Evolutionary conservation across 2,888 invertebrate genomes (phyloP).

Genomic region (Synergus gifuensis): DNA sequence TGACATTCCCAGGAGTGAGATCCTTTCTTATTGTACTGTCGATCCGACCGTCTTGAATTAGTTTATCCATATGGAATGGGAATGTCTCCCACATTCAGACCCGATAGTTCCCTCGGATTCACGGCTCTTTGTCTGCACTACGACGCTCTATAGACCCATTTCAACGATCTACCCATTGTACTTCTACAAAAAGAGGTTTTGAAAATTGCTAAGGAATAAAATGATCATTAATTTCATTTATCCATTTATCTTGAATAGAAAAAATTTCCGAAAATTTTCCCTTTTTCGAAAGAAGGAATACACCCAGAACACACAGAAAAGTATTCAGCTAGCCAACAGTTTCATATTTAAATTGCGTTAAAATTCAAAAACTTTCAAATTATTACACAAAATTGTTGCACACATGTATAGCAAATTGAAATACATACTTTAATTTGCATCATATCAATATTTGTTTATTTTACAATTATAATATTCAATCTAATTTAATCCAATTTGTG

Average conservation of each 20-base stretch:
- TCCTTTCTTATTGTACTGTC: slow-evolving; percentile 56
- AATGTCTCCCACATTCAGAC: slow-evolving; percentile 55
- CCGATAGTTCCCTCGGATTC: slow-evolving; percentile 29
- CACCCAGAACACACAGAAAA: too few relatives aligned
- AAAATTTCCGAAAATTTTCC: not conserved
- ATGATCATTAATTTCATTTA: not conserved
- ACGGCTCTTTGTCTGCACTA: slow-evolving; percentile 19
- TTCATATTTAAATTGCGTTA: not conserved
- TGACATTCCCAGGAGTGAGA: slow-evolving; percentile 49
- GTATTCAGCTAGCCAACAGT: too few relatives aligned
- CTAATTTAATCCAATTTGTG: not conserved
- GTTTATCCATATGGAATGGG: slow-evolving; percentile 73
- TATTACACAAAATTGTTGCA: not conserved
- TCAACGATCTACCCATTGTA: slow-evolving; percentile 30
- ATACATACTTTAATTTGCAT: not conserved
- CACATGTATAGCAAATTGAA: not conserved
- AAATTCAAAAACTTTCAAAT: not conserved
- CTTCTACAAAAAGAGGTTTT: not conserved
- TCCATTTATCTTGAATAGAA: not conserved
- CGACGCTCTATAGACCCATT: slow-evolving; percentile 20
- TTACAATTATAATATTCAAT: not conserved
- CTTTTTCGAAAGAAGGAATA: not conserved
- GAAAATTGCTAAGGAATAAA: slow-evolving; percentile 11
- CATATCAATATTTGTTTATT: not conserved
- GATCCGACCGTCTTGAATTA: slow-evolving; percentile 65